A percentile compares a stretch with the other conserved stretches of the same genome.
Conservation (phyloP, 2,888 invertebrate genomes). For the Ctena decussata region DNA sequence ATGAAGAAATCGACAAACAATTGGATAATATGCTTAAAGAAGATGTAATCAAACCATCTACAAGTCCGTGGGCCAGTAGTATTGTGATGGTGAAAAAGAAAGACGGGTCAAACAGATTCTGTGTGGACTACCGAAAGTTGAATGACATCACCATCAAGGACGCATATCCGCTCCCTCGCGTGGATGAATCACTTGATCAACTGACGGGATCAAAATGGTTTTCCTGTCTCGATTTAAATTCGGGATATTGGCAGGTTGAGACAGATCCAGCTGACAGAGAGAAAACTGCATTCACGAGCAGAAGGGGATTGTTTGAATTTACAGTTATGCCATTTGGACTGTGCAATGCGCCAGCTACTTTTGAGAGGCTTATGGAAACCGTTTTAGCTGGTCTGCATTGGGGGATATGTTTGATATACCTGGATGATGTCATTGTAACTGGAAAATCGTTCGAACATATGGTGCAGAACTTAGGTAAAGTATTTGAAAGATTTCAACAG, state of each 20-base stretch:
- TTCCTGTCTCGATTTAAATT: constrained; percentile 20
- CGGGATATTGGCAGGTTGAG: constrained; percentile 41
- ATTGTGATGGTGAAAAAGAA: constrained; percentile 28
- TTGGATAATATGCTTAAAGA: constrained; percentile 12
- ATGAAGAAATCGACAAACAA: constrained; percentile 9
- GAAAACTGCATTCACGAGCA: constrained; percentile 37
- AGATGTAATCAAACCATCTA: constrained; percentile 25
- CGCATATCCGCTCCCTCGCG: background rate
- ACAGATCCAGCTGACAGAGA: constrained; percentile 29
- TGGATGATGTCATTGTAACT: constrained; percentile 63
- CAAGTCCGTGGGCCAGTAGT: constrained; percentile 19
- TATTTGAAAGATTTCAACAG: constrained; percentile 37
- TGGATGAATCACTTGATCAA: constrained; percentile 41
- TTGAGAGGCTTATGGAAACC: constrained; percentile 27
- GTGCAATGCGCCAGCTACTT: constrained; percentile 32
- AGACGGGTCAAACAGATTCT: constrained; percentile 19
- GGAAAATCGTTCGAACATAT: constrained; percentile 28
- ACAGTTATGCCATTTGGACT: constrained; percentile 46
- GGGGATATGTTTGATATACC: constrained; percentile 55
- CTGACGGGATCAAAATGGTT: constrained; percentile 24
- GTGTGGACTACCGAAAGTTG: constrained; percentile 17
- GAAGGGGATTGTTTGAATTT: constrained; percentile 28
- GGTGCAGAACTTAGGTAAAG: constrained; percentile 9
- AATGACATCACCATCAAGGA: constrained; percentile 31
- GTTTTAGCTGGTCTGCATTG: constrained; percentile 33